Base-by-base conservation (phyloP, 2,797 vertebrate genomes). In the Botia kubotai region DNA sequence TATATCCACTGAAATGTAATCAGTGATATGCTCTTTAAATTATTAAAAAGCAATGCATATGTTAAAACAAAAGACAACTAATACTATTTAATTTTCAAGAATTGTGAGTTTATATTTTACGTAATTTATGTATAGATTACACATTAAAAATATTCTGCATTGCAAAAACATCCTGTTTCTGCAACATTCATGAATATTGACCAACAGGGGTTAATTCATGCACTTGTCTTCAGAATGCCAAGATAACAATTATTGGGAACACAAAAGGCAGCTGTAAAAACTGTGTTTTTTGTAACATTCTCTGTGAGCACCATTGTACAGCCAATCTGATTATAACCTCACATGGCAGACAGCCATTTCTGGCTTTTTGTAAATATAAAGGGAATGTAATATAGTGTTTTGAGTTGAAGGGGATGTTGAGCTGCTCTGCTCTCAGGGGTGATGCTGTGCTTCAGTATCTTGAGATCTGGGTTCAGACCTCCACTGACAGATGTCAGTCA, bases 401-500 rank as follows among this genome's bases (percentile, higher is more conserved):
- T 10, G 60, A 43, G 21, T 65, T 50, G 60, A 57, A 65, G 46
- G 75, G 16, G 48, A 52, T 48, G 50, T 16, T 43, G 19, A 63
- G 16, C 17, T 50, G 39, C 72, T 29, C 62, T 19, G 68, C 46
- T 39, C 79, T 82, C 71, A 77, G 48, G 72, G 81, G 81, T 83
- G 81, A 87, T 80, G 81, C 72, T 77, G 74, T 19, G 67, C 72
- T 33, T 67, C 70, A 79, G 80, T 83, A 79, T 75, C 76, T 83
- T 63, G 69, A 77, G 68, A 75, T 82, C 66, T 65, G 68, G 72
- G 80, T 77, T 79, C 72, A 82, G 77, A 60, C 70, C 84, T 72
- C 67, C 48, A 66, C 63, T 88, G 88, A 90, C 89, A 89, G 85
- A 73, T 84, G 87, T 83, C 89, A 87, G 86, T 89, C 87, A 88